Percentiles rank a stretch among this genome's conserved stretches.
Conservation (phyloP, 2,888 invertebrate species). For the Scotopteryx bipunctaria region DNA sequence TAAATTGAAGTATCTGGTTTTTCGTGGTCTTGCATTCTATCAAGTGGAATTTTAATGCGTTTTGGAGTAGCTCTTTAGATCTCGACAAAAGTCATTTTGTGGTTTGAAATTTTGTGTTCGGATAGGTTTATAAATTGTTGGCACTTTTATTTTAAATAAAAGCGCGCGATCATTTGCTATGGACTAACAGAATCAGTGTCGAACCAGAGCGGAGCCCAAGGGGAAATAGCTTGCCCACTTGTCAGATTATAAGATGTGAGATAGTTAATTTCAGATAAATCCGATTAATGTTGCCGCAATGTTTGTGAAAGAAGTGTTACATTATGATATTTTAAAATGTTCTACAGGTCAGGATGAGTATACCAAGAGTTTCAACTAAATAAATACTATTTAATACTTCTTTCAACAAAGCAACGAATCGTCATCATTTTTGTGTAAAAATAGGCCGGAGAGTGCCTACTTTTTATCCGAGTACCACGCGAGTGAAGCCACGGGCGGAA, state of each 20-base stretch:
- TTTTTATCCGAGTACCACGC: too few species aligned
- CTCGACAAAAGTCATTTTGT: not conserved
- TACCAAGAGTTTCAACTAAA: too few species aligned
- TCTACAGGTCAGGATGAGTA: too few species aligned
- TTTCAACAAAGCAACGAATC: too few species aligned
- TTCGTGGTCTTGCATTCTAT: constrained; percentile 13
- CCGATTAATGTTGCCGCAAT: constrained; percentile 31
- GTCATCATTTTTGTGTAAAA: too few species aligned
- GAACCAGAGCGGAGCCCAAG: constrained; percentile 41
- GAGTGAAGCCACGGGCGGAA: too few species aligned
- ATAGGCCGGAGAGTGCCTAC: too few species aligned
- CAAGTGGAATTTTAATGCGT: constrained; percentile 23
- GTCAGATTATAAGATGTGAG: constrained; percentile 44
- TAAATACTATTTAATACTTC: too few species aligned
- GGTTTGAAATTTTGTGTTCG: not conserved
- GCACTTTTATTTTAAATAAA: constrained; percentile 4
- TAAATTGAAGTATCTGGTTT: constrained; percentile 16
- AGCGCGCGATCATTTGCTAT: constrained; percentile 21
- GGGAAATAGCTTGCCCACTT: constrained; percentile 59
- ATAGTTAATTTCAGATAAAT: constrained; percentile 42
- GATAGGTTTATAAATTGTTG: constrained; percentile 28
- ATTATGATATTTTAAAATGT: too few species aligned
- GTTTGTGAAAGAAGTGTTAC: constrained; percentile 28
- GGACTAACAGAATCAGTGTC: constrained; percentile 40
- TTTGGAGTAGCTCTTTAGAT: not conserved